A percentile compares a stretch with the other conserved stretches of the same genome.
These are phyloP conservation scores for Heterodera schachtii DNA, from an alignment of 1,140 invertebrate genomes.

Conservation along the genomic window DNA sequence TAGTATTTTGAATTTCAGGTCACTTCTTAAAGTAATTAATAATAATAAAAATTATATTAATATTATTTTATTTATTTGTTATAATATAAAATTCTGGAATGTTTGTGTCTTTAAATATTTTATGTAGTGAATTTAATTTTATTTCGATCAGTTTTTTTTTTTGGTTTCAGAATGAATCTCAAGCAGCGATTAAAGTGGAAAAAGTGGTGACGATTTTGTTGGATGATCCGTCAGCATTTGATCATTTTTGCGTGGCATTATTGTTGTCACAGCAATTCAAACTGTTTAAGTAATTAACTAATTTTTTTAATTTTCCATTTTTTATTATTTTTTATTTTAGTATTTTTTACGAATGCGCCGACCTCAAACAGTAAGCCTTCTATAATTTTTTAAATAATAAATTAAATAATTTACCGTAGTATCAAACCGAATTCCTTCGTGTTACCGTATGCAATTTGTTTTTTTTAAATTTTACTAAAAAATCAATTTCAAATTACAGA, in stretches of 20 bases:
- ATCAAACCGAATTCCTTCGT: no score
- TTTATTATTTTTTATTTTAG: neutral
- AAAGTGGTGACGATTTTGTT: neutral
- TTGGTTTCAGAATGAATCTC: neutral
- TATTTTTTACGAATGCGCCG: conserved; percentile 3
- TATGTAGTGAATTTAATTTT: neutral
- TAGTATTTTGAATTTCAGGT: no score
- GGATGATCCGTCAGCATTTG: neutral
- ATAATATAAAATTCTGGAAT: neutral
- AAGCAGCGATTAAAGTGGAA: neutral
- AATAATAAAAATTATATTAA: no score
- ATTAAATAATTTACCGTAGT: no score
- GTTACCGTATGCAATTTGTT: no score
- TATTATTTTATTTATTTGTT: no score
- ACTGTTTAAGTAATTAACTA: conserved; percentile 12
- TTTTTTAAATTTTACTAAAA: no score
- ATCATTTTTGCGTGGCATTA: conserved; percentile 15
- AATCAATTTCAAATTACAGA: neutral
- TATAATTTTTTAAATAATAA: no score
- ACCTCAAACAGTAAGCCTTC: conserved; percentile 6
- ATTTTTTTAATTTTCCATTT: neutral
- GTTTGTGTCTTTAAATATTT: neutral
- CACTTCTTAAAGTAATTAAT: no score
- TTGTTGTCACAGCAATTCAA: conserved; percentile 14
- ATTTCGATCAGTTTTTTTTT: neutral